Percentiles rank a stretch among this genome's conserved stretches.
phyloP scores from a whole-genome alignment of 2,113 vertebrate genomes.

The Trematocara variabile region DNA sequence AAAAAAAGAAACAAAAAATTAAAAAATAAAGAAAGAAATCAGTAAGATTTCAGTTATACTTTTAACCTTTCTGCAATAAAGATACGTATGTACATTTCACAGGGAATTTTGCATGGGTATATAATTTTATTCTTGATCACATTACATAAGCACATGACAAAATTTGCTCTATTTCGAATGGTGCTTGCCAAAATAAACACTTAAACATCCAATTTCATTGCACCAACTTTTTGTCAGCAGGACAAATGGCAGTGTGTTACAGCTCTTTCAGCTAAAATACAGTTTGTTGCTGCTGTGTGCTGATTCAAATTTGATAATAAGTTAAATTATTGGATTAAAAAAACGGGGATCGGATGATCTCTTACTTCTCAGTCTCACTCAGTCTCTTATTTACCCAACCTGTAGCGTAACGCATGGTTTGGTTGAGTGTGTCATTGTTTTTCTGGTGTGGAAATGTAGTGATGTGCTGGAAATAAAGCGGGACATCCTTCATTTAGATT shows the following conservation, averaged over 20 bases:
- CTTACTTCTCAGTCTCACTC: constrained; percentile 42
- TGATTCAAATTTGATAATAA: constrained; percentile 66
- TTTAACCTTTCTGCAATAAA: constrained; percentile 87
- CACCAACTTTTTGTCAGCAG: constrained; percentile 53
- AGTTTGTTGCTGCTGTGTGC: constrained; percentile 60
- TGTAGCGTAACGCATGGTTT: background rate
- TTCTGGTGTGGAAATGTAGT: background rate
- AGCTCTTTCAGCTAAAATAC: constrained; percentile 59
- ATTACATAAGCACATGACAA: constrained; percentile 71
- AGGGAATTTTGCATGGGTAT: constrained; percentile 88
- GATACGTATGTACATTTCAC: constrained; percentile 83
- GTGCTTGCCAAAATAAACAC: constrained; percentile 80
- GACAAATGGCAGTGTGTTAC: constrained; percentile 53
- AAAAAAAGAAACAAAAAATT: constrained; percentile 34
- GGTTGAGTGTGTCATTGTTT: background rate
- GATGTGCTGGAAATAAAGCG: background rate
- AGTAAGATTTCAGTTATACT: constrained; percentile 73
- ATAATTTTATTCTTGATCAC: constrained; percentile 76
- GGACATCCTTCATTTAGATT: background rate
- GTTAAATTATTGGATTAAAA: constrained; percentile 66
- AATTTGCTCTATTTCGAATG: constrained; percentile 74
- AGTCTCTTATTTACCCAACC: constrained; percentile 36
- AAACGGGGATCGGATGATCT: constrained; percentile 53
- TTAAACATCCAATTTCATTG: constrained; percentile 61
- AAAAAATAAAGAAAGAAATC: constrained; percentile 40